phyloP scores from a whole-genome alignment of 2,797 vertebrate species.

The Acrossocheilus fasciatus region DNA sequence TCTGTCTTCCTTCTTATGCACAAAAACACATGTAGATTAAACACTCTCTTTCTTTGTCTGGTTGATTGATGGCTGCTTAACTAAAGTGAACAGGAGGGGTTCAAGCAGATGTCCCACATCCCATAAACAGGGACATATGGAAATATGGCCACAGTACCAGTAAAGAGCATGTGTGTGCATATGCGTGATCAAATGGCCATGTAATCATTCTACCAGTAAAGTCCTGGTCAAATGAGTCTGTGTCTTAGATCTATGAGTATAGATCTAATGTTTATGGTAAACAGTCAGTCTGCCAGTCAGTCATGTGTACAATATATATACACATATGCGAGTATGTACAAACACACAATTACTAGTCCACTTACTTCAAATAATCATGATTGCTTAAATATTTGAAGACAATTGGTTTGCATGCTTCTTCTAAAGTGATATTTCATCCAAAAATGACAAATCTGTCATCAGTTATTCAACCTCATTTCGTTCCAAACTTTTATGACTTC shows the following conservation, averaged over 20 bases:
- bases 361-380: not conserved
- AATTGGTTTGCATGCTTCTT: not conserved
- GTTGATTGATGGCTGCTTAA: conserved; percentile 81
- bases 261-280: not conserved
- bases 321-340: not conserved
- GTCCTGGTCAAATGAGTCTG: conserved; percentile 13
- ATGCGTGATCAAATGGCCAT: conserved; percentile 38
- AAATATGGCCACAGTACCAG: conserved; percentile 41
- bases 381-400: not conserved
- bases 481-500: not conserved
- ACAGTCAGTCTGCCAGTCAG: not conserved
- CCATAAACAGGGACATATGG: conserved; percentile 66
- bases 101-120: conserved; percentile 79
- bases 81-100: conserved; percentile 75
- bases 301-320: conserved; percentile 7
- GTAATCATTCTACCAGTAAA: conserved; percentile 26
- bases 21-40: conserved; percentile 39
- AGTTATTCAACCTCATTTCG: not conserved
- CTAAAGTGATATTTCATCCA: not conserved
- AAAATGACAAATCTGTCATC: not conserved
- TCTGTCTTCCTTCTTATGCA: conserved; percentile 5
- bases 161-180: conserved; percentile 13
- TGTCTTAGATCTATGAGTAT: conserved; percentile 2
- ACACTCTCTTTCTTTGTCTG: conserved; percentile 40
- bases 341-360: not conserved